Evolutionary conservation across 2,888 invertebrate species (phyloP), one percentile per base, ranked within the genome.

Genomic region (Helleia helle): DNA sequence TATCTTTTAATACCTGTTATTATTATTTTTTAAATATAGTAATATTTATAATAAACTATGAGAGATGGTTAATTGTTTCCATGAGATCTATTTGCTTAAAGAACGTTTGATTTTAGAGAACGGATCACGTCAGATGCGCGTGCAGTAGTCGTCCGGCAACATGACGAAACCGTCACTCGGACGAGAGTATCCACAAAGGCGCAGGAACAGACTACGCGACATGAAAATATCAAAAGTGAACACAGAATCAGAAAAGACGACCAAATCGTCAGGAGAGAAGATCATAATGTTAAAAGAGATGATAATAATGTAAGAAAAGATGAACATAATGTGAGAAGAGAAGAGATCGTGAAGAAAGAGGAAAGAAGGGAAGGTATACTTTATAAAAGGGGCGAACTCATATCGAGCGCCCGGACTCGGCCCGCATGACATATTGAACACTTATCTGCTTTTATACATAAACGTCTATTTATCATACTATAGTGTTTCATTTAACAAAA

Each of bases 301-400:
- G 58, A 58, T 3, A 52, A 51, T 7, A 46, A 22, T 31, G 28
- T 5, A 30, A 55, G 55, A 31, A 57, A 51, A 50, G 62, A 59
- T 9, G 55, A 55, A 4, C 51, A 87, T 86, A 54, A 87, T 87
- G 5, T 87, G 86, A 51, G 75, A 86, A 30, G 84, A 87, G 43
- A 74, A 76, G 36, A 55, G 30, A 47, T 38, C 6, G 29, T 42
- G 14, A 57, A 53, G 41, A 59, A 51, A 53, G 62, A 62, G 30
- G 64, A 62, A 42, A 48, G 51, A 41, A 50, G 42, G 54, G 61
- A 53, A 64, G 62, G 62, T 54, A 47, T 88, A 39, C 88, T 92
- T 12, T 94, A 93, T 87, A 94, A 94, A 72, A 81, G 94, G 47
- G 88, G 92, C 46, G 93, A 93, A 71, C 80, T 94, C 42, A 94